Conservation (phyloP, 2,113 vertebrate genomes). For the Charina bottae region DNA sequence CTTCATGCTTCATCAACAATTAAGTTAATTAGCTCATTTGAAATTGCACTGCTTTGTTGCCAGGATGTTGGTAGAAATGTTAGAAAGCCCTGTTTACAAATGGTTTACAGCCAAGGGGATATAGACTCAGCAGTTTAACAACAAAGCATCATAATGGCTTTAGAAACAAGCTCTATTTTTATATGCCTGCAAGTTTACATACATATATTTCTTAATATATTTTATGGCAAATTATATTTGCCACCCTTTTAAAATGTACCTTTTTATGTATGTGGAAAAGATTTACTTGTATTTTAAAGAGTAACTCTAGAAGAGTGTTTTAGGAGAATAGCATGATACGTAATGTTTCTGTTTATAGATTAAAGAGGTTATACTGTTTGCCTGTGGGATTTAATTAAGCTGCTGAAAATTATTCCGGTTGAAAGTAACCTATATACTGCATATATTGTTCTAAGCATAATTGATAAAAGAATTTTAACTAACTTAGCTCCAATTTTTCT, state of each 20-base stretch:
- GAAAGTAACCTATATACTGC: conserved; percentile 24
- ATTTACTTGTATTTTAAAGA: conserved; percentile 39
- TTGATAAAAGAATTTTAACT: conserved; percentile 52
- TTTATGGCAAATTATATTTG: conserved; percentile 46
- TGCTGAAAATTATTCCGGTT: conserved; percentile 25
- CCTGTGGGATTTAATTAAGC: conserved; percentile 14
- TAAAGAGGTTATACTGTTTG: conserved; percentile 26
- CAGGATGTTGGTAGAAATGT: conserved; percentile 95
- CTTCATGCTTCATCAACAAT: conserved; percentile 99
- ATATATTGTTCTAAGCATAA: conserved; percentile 41
- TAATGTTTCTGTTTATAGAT: conserved; percentile 37
- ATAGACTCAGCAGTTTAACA: conserved; percentile 83
- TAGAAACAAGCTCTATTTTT: conserved; percentile 56
- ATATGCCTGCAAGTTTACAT: conserved; percentile 44
- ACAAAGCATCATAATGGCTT: conserved; percentile 67
- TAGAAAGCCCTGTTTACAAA: conserved; percentile 97
- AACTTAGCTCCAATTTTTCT: conserved; percentile 51
- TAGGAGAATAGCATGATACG: conserved; percentile 26
- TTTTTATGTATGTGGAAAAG: conserved; percentile 15
- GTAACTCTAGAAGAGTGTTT: background rate
- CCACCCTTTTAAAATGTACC: conserved; percentile 33
- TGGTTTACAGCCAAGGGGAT: conserved; percentile 84
- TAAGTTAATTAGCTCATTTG: conserved; percentile 99
- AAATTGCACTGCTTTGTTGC: conserved; percentile 99
- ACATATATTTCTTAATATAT: conserved; percentile 38